Conservation (phyloP, 2,888 invertebrate species). For the Chouioia cunea region DNA sequence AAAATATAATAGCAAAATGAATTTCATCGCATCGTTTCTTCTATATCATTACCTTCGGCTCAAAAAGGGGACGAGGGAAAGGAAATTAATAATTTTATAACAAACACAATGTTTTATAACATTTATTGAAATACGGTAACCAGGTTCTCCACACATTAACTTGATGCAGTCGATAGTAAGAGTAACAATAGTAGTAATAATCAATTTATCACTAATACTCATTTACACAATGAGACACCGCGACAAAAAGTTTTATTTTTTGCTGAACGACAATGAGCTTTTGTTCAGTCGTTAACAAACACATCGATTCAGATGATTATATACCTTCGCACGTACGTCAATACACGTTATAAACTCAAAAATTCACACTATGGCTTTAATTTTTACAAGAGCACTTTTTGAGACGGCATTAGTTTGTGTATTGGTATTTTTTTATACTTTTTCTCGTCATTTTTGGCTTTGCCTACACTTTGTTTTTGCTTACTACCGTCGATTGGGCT, state of each 20-base stretch:
- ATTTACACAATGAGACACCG: constrained; percentile 42
- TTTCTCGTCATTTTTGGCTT: constrained; percentile 10
- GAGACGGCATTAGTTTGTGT: constrained; percentile 62
- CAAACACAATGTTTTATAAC: constrained; percentile 45
- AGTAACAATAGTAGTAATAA: constrained; percentile 49
- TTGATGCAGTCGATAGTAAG: constrained; percentile 49
- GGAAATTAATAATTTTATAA: constrained; percentile 22
- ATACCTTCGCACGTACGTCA: constrained; percentile 1
- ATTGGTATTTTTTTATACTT: constrained; percentile 45
- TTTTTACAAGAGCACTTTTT: constrained; percentile 65
- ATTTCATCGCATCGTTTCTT: too few relatives aligned
- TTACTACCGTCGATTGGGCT: constrained; percentile 18
- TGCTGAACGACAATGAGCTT: not conserved
- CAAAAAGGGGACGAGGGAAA: not conserved
- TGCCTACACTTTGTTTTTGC: not conserved
- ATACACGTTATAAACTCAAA: constrained; percentile 39
- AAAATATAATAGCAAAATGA: constrained; percentile 38
- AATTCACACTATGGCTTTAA: constrained; percentile 50
- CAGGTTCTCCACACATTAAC: constrained; percentile 49
- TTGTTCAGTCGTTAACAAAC: not conserved
- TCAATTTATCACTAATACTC: constrained; percentile 47
- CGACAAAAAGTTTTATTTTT: constrained; percentile 4
- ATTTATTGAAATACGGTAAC: constrained; percentile 50
- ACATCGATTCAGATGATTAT: not conserved
- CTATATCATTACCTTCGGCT: too few relatives aligned